A percentile compares a stretch with the other conserved stretches of the same genome.
phyloP scores from a whole-genome alignment of 2,888 invertebrate genomes.

The Netelia inedita region DNA sequence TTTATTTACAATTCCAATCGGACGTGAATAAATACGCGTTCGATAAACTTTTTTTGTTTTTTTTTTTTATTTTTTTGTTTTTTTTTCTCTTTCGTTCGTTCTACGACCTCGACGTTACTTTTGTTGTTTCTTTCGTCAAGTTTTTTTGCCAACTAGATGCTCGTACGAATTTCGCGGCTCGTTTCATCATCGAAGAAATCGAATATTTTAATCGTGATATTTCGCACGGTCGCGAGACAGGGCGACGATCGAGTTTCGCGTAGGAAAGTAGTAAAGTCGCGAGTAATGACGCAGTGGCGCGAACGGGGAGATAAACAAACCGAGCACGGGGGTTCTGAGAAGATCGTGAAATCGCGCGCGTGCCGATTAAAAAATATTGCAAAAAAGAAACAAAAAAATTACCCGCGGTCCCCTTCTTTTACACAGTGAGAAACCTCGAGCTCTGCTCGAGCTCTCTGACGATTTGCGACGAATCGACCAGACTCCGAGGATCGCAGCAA shows the following conservation, averaged over 20 bases:
- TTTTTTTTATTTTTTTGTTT: slow-evolving; percentile 13
- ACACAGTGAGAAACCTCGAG: too few species aligned
- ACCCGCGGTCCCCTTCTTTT: too few species aligned
- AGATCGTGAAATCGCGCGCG: not conserved
- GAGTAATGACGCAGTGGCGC: too few species aligned
- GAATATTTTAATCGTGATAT: too few species aligned
- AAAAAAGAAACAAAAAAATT: not conserved
- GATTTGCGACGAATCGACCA: slow-evolving; percentile 44
- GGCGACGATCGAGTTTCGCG: too few species aligned
- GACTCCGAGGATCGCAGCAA: slow-evolving; percentile 46
- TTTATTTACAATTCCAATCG: slow-evolving; percentile 58
- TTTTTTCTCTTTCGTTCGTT: slow-evolving; percentile 15
- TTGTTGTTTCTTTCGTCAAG: not conserved
- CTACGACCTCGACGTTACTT: not conserved
- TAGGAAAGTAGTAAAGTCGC: too few species aligned
- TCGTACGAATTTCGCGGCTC: too few species aligned
- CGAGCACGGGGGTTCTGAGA: not conserved
- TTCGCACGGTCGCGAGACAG: too few species aligned
- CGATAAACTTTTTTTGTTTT: not conserved
- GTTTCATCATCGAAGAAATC: too few species aligned
- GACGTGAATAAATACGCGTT: slow-evolving; percentile 34
- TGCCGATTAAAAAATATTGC: not conserved
- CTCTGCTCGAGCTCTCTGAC: not conserved
- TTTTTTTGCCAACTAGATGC: too few species aligned
- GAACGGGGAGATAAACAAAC: too few species aligned